These are phyloP conservation scores for Caenorhabditis zanzibari DNA, from an alignment of 2,888 invertebrate species.

Conservation along the genomic window DNA sequence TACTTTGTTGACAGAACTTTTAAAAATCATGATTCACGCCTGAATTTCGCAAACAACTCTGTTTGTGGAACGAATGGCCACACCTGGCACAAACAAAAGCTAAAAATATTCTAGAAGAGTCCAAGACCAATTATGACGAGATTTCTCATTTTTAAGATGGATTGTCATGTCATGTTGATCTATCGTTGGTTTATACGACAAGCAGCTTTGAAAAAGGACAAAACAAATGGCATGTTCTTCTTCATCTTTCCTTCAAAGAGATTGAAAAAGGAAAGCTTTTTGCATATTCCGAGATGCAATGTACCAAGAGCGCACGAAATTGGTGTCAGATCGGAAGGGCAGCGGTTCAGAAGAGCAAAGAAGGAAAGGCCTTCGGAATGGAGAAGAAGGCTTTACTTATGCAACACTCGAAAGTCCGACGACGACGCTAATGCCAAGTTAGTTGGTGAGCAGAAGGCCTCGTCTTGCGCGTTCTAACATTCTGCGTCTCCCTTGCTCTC, in stretches of 20 bases:
- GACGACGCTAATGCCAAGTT: constrained; percentile 62
- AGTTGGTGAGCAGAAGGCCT: constrained; percentile 37
- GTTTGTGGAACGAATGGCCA: neutral
- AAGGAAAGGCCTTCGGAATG: constrained; percentile 32
- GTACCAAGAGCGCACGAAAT: constrained; percentile 27
- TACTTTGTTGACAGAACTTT: constrained; percentile 12
- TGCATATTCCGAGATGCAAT: constrained; percentile 20
- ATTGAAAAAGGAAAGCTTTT: constrained; percentile 11
- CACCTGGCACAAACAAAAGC: neutral
- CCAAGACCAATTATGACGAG: too few relatives aligned
- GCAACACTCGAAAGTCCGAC: constrained; percentile 56
- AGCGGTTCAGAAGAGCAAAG: neutral
- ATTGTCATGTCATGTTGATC: constrained; percentile 16
- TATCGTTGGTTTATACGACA: constrained; percentile 5
- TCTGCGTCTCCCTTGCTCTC: constrained; percentile 44
- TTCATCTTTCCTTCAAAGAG: neutral
- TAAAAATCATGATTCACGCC: constrained; percentile 20
- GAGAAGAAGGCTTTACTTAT: constrained; percentile 44
- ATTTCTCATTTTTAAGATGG: neutral
- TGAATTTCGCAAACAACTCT: neutral
- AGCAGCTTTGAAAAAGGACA: constrained; percentile 19
- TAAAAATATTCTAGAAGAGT: constrained; percentile 1
- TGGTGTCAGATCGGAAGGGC: constrained; percentile 8
- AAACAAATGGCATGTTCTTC: constrained; percentile 42
- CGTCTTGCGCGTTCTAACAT: constrained; percentile 40